Conservation (phyloP, 1,140 invertebrate species). For the Holotrichia oblita region DNA sequence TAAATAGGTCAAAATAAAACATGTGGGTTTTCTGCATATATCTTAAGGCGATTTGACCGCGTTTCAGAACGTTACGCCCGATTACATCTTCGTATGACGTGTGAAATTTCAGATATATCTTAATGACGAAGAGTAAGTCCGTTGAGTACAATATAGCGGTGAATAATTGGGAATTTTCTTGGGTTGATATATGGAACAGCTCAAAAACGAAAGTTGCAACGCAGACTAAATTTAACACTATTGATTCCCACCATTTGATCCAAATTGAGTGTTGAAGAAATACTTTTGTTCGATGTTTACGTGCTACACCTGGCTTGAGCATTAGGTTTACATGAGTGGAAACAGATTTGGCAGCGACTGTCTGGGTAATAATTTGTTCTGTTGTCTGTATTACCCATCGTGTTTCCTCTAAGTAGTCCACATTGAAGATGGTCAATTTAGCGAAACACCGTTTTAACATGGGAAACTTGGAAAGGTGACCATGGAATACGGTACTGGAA, state of each 20-base stretch:
- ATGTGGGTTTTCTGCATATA: slow-evolving; percentile 39
- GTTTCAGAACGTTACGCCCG: slow-evolving; percentile 39
- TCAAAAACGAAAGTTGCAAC: not conserved
- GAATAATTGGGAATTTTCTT: not conserved
- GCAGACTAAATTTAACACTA: not conserved
- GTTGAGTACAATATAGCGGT: slow-evolving; percentile 13
- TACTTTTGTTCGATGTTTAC: not conserved
- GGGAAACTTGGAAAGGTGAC: slow-evolving; percentile 16
- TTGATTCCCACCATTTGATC: not conserved
- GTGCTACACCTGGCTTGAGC: not conserved
- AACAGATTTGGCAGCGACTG: not conserved
- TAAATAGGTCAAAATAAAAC: slow-evolving; percentile 42
- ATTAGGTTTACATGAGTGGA: not conserved
- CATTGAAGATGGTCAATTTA: slow-evolving; percentile 30
- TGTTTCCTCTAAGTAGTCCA: slow-evolving; percentile 20
- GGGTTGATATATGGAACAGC: slow-evolving; percentile 5
- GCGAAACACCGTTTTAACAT: not conserved
- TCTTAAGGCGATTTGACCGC: slow-evolving; percentile 32
- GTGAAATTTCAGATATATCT: slow-evolving; percentile 46
- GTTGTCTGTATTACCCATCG: not conserved
- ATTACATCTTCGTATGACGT: slow-evolving; percentile 45
- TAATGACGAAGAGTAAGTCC: slow-evolving; percentile 43
- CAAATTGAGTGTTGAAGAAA: not conserved
- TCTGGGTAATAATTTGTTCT: not conserved
- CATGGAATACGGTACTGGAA: slow-evolving; percentile 11